These are phyloP conservation scores for Cariama cristata DNA, from an alignment of 2,113 vertebrate genomes.

Conservation along the genomic window DNA sequence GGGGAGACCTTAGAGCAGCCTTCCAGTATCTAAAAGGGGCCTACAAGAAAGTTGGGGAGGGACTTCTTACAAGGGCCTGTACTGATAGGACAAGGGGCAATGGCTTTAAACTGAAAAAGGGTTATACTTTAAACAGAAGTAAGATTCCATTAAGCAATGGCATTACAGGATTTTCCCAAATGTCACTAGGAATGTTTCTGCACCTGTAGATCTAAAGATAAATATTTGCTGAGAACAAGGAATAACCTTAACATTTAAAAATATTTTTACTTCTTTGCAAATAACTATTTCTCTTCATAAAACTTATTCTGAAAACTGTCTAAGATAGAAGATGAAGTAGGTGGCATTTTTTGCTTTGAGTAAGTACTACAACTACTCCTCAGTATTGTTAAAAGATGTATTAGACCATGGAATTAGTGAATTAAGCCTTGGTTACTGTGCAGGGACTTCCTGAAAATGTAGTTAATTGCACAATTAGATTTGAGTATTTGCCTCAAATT, in stretches of 20 bases:
- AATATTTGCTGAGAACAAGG: background rate
- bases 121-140: background rate
- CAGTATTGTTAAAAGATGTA: background rate
- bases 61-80: too few species aligned
- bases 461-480: background rate
- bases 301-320: background rate
- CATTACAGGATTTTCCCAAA: background rate
- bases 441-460: background rate
- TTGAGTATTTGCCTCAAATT: background rate
- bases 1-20: too few species aligned
- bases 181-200: background rate
- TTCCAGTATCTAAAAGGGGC: too few species aligned
- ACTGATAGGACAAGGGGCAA: too few species aligned
- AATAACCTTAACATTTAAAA: background rate
- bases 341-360: background rate
- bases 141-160: background rate
- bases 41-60: too few species aligned
- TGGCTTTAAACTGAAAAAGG: too few species aligned
- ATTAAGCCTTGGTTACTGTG: background rate
- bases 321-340: background rate
- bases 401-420: background rate
- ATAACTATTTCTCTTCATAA: background rate
- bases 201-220: background rate
- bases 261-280: background rate
- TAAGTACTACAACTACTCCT: background rate